Evolutionary conservation across 1,140 invertebrate species (phyloP), one percentile per base, ranked within the genome.

Genomic region (Diorhabda sublineata): DNA sequence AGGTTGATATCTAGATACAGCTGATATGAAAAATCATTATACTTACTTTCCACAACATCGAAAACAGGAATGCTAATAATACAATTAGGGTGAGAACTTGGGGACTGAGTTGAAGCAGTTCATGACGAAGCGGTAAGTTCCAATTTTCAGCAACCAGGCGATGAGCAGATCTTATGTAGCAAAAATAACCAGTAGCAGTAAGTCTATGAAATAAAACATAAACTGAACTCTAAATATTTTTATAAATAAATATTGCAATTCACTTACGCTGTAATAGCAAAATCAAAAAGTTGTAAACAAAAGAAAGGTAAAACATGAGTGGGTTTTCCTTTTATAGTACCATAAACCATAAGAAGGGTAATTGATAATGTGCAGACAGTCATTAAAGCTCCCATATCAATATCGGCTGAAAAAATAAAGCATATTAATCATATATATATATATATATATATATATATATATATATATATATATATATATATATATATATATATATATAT

Each of bases 201-300:
- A 95, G 81, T 61, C 91, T 92, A 74, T 11, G 82, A 82, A 61
- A 64, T 44, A 41, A n/a, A 63, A 26, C n/a, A 52, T 4, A 26
- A 26, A 26, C 26, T 26, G 26, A 26, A 26, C 26, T 26, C 26
- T 26, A 26, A 26, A 26, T 26, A 26, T 26, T 26, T 26, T 26
- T 26, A 26, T 26, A 26, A 26, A 26, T 26, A 26, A 26, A 56
- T 56, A 56, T 7, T 7, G n/a, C 52, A 56, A 56, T 56, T 11
- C 63, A 84, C 86, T 87, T 83, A 92, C 91, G 90, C 89, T 64
- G 90, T 91, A 68, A 95, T 90, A 71, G 91, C 92, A 83, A 95
- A 95, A 82, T 95, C 92, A 80, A 95, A 94, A 56, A 95, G 87
- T 84, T 94, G 92, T 2, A 95, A 84, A 74, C 92, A 93, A 84